Conservation (phyloP, 2,888 invertebrate species). For the Gryllus longicercus region DNA sequence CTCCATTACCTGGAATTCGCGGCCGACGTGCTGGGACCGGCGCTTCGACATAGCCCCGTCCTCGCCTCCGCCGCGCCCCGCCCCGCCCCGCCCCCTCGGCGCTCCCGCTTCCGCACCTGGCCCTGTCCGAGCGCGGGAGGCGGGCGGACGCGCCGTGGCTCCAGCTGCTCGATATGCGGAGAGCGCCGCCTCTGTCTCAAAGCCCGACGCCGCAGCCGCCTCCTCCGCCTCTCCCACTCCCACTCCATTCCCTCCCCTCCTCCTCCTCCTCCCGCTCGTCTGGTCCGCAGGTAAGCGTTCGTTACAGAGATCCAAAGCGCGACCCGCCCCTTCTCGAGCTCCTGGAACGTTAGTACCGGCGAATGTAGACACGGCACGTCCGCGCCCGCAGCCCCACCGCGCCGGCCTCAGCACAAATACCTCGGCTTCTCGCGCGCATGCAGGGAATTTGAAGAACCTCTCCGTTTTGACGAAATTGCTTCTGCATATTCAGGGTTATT, state of each 20-base stretch:
- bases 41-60: neutral
- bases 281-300: neutral
- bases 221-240: no score
- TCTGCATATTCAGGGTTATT: no score
- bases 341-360: no score
- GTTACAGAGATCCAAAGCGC: neutral
- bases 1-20: slow-evolving; percentile 17
- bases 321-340: neutral
- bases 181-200: neutral
- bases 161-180: slow-evolving; percentile 1
- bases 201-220: neutral
- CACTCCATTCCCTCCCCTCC: neutral
- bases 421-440: no score
- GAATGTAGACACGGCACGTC: no score
- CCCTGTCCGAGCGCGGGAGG: neutral
- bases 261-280: neutral
- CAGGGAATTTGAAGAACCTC: no score
- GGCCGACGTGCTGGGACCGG: slow-evolving; percentile 2
- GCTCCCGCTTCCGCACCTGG: neutral
- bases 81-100: neutral
- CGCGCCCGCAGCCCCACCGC: no score
- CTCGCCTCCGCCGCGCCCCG: neutral
- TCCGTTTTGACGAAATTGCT: no score
- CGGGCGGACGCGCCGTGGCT: neutral
- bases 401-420: no score